These are phyloP conservation scores for Eira barbara DNA, from an alignment of 2,113 vertebrate species.

Conservation along the genomic window DNA sequence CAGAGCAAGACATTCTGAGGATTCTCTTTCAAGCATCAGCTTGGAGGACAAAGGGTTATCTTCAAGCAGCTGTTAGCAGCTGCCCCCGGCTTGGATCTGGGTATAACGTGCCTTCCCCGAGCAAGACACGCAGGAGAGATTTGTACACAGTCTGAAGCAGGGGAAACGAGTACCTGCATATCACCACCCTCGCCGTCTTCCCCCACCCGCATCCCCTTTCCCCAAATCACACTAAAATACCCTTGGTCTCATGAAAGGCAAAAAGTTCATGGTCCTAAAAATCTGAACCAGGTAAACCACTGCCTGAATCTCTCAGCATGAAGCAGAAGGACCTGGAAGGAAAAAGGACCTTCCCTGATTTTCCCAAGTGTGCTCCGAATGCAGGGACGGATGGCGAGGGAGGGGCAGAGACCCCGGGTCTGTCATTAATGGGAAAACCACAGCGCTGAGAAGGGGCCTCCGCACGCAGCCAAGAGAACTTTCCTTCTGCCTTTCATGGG, in stretches of 20 bases:
- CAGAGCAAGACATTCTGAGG: not conserved
- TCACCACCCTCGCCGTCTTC: not conserved
- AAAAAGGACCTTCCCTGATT: not conserved
- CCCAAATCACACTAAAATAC: not conserved
- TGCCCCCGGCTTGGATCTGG: not conserved
- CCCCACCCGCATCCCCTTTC: not conserved
- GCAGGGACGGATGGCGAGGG: not conserved
- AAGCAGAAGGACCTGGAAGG: not conserved
- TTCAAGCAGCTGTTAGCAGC: not conserved
- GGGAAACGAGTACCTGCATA: not conserved
- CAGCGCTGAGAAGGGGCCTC: not conserved
- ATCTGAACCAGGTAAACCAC: not conserved
- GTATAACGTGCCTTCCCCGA: not conserved
- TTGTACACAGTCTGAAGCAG: no score
- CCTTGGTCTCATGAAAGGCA: not conserved
- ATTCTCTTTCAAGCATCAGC: not conserved
- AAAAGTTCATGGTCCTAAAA: not conserved
- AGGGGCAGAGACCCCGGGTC: not conserved
- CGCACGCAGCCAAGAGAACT: not conserved
- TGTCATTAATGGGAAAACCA: not conserved
- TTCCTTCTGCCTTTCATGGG: not conserved
- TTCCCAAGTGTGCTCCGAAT: not conserved
- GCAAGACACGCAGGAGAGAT: not conserved
- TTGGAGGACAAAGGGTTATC: not conserved
- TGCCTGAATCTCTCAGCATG: not conserved